These are phyloP conservation scores for Lasioglossum zephyrum DNA, from an alignment of 2,888 invertebrate species.

Conservation along the genomic window DNA sequence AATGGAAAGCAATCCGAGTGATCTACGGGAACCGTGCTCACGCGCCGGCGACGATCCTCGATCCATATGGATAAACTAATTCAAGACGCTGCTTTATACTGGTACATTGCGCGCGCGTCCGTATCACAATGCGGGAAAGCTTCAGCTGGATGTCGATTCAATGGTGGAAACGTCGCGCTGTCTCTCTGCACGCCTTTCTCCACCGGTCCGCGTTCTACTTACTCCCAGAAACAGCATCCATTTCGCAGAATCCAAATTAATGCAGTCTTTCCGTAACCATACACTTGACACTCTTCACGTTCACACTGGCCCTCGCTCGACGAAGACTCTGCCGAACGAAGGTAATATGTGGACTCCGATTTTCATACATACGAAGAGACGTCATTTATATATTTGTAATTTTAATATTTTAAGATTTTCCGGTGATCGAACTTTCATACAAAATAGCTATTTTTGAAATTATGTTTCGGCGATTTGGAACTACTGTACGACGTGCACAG, in stretches of 20 bases:
- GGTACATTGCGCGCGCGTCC: constrained; percentile 14
- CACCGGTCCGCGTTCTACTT: background rate
- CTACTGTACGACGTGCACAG: background rate
- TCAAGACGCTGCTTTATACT: constrained; percentile 66
- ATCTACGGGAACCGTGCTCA: constrained; percentile 64
- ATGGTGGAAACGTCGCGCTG: constrained; percentile 46
- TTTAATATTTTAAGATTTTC: background rate
- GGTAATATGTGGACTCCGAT: background rate
- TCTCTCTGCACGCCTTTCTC: background rate
- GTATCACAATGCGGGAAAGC: constrained; percentile 62
- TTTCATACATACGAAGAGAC: too few species aligned
- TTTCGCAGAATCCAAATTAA: background rate
- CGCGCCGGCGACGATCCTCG: constrained; percentile 69
- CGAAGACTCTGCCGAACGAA: background rate
- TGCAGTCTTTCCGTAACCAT: background rate
- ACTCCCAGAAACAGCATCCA: background rate
- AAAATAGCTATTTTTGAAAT: background rate
- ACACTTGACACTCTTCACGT: background rate
- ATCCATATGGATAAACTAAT: constrained; percentile 82
- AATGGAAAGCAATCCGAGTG: constrained; percentile 73
- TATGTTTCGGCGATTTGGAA: background rate
- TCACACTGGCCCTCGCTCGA: background rate
- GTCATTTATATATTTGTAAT: too few species aligned
- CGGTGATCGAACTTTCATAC: background rate
- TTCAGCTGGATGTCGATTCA: constrained; percentile 58